These are phyloP conservation scores for Melieria omissa DNA, from an alignment of 2,888 invertebrate species.

Conservation along the genomic window DNA sequence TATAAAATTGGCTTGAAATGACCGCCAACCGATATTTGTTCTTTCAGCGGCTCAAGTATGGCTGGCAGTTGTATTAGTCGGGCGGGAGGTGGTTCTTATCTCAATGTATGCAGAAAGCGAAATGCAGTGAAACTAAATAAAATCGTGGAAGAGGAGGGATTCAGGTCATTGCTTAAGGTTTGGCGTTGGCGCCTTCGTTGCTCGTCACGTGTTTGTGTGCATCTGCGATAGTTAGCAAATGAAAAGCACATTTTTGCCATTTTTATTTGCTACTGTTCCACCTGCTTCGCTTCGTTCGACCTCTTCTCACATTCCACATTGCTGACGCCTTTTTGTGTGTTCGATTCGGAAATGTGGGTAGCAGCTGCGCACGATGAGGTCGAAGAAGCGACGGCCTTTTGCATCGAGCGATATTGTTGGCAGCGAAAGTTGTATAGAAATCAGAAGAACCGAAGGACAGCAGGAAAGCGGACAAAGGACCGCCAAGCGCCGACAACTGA, in stretches of 20 bases:
- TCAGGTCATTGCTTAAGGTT: conserved; percentile 5
- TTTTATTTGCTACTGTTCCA: background rate
- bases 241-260: too few relatives aligned
- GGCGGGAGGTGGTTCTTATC: background rate
- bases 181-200: background rate
- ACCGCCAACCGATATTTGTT: background rate
- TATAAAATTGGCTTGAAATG: background rate
- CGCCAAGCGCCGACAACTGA: too few relatives aligned
- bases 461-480: too few relatives aligned
- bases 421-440: conserved; percentile 9
- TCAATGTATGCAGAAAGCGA: background rate
- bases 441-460: background rate
- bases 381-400: background rate
- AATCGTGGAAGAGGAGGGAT: background rate
- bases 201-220: background rate
- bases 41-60: background rate
- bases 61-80: background rate
- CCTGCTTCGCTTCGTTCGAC: background rate
- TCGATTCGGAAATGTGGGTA: background rate
- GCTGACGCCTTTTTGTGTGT: background rate
- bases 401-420: background rate
- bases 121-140: too few relatives aligned
- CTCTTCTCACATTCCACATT: background rate
- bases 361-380: background rate
- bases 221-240: too few relatives aligned